Evolutionary conservation across 2,888 invertebrate species (phyloP).

Genomic region (Euplexia lucipara): DNA sequence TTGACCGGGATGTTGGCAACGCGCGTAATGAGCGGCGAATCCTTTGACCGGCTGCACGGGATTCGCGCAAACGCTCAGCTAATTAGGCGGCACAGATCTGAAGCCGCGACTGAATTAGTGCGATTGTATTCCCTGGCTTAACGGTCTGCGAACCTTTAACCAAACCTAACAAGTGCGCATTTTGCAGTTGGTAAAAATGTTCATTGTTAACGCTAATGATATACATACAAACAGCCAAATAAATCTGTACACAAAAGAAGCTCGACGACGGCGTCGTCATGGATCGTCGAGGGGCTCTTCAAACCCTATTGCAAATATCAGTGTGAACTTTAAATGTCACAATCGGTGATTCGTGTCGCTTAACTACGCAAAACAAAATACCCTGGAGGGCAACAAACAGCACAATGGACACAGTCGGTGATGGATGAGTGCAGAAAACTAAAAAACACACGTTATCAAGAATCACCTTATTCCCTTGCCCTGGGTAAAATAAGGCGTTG

Average conservation of each 20-base stretch:
- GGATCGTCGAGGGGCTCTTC: conserved; percentile 68
- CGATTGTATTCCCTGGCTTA: conserved; percentile 81
- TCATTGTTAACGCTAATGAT: conserved; percentile 40
- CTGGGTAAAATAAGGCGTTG: too few species aligned
- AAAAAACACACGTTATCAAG: background rate
- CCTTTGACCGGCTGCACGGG: conserved; percentile 87
- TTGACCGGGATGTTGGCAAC: conserved; percentile 76
- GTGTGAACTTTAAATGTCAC: conserved; percentile 89
- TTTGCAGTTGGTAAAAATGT: conserved; percentile 40
- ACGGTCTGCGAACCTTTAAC: conserved; percentile 71
- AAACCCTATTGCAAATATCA: conserved; percentile 82
- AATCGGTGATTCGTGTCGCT: conserved; percentile 72
- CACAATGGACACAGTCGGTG: conserved; percentile 9
- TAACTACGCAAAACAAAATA: conserved; percentile 41
- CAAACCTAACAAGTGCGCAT: conserved; percentile 70
- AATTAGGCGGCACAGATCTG: conserved; percentile 88
- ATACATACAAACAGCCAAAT: conserved; percentile 41
- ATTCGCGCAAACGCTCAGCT: conserved; percentile 83
- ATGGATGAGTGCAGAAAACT: conserved; percentile 5
- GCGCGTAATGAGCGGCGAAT: conserved; percentile 88
- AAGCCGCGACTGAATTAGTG: conserved; percentile 87
- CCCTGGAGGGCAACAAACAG: conserved; percentile 18
- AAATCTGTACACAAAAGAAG: conserved; percentile 38
- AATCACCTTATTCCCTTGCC: background rate
- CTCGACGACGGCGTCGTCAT: conserved; percentile 28